phyloP scores from a whole-genome alignment of 2,888 invertebrate genomes.

The Lymantria dispar region DNA sequence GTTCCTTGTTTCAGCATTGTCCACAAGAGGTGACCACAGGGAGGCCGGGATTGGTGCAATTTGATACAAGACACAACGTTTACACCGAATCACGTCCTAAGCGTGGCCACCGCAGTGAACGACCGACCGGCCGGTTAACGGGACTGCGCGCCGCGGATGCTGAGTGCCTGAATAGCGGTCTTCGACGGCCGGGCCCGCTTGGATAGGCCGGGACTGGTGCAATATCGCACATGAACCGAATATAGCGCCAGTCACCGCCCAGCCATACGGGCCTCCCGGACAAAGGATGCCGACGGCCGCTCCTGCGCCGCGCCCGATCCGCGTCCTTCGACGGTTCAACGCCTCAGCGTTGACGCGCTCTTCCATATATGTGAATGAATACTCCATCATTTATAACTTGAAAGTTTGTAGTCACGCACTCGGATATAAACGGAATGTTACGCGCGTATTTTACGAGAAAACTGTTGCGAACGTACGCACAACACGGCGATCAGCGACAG shows the following conservation, averaged over 20 bases:
- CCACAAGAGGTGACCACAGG: conserved; percentile 58
- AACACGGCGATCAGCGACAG: conserved; percentile 55
- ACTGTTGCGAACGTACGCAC: conserved; percentile 38
- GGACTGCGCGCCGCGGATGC: conserved; percentile 78
- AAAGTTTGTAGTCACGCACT: conserved; percentile 52
- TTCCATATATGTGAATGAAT: conserved; percentile 35
- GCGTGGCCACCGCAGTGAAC: conserved; percentile 80
- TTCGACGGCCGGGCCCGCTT: conserved; percentile 75
- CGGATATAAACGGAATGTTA: conserved; percentile 53
- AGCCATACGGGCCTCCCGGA: conserved; percentile 76
- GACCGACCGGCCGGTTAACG: conserved; percentile 75
- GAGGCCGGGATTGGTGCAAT: conserved; percentile 84
- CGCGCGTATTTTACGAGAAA: conserved; percentile 51
- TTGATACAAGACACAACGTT: conserved; percentile 74
- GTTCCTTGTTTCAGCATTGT: conserved; percentile 14
- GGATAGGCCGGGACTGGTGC: conserved; percentile 84
- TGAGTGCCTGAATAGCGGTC: conserved; percentile 71
- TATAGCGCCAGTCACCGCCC: conserved; percentile 81
- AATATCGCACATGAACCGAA: conserved; percentile 77
- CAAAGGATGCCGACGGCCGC: conserved; percentile 63
- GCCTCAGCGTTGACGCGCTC: conserved; percentile 25
- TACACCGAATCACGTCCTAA: conserved; percentile 82
- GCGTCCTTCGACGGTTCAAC: conserved; percentile 37
- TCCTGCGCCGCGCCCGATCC: conserved; percentile 55
- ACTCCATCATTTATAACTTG: conserved; percentile 39